These are phyloP conservation scores for Zapornia atra DNA, from an alignment of 2,113 vertebrate genomes.

Conservation along the genomic window DNA sequence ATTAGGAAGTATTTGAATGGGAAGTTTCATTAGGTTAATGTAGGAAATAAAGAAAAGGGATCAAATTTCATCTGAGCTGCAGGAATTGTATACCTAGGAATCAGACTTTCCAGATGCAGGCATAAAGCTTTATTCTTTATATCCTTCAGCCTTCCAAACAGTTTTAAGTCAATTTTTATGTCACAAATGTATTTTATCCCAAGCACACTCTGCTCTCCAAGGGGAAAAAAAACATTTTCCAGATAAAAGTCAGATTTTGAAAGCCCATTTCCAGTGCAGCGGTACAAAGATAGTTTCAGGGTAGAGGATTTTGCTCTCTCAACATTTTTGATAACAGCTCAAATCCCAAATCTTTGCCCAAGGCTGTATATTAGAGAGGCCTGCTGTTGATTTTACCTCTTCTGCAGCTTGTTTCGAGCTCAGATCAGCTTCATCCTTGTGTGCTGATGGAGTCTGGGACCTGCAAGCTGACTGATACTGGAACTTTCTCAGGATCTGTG, in stretches of 20 bases:
- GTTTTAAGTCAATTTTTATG: background rate
- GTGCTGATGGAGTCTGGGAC: conserved; percentile 90
- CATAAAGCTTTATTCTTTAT: too few relatives aligned
- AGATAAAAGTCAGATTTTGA: background rate
- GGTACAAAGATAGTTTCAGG: background rate
- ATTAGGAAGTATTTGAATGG: background rate
- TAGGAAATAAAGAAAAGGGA: background rate
- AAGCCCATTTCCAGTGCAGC: background rate
- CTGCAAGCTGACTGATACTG: conserved; percentile 93
- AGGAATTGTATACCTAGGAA: background rate
- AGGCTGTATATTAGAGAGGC: background rate
- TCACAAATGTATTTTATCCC: background rate
- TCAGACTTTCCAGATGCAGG: rapidly evolving
- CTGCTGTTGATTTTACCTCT: conserved; percentile 78
- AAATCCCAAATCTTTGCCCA: background rate
- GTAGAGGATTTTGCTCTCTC: background rate
- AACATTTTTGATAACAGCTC: background rate
- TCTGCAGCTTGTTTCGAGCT: conserved; percentile 95
- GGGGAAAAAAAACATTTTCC: background rate
- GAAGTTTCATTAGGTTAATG: background rate
- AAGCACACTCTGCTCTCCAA: background rate
- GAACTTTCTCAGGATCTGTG: conserved; percentile 92
- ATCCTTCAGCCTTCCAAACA: background rate
- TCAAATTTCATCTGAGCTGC: background rate
- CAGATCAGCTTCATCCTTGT: conserved; percentile 93